Evolutionary conservation across 2,888 invertebrate species (phyloP).

Genomic region (Bellardia pandia): DNA sequence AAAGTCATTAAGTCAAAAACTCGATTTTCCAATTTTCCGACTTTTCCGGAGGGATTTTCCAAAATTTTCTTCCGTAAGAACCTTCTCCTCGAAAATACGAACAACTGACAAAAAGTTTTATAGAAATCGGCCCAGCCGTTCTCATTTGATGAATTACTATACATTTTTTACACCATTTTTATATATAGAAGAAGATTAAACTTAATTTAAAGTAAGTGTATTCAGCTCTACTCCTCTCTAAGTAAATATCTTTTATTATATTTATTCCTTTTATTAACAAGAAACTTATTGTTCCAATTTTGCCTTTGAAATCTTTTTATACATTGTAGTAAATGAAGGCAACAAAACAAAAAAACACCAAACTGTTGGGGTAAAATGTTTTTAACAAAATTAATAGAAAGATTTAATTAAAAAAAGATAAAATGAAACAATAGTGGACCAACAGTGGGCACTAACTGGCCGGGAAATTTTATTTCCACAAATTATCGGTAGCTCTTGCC

Average conservation of each 20-base stretch:
- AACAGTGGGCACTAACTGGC: neutral
- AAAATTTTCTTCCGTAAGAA: no score
- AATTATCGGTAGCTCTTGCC: neutral
- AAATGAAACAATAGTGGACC: conserved; percentile 1
- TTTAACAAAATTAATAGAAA: conserved; percentile 35
- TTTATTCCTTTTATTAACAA: neutral
- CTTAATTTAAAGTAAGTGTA: no score
- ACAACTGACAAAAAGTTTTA: no score
- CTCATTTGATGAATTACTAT: no score
- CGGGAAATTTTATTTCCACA: neutral
- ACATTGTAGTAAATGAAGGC: neutral
- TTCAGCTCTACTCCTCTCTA: neutral
- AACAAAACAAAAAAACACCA: neutral
- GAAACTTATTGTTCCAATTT: conserved; percentile 15
- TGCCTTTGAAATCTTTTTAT: neutral
- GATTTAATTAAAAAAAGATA: conserved; percentile 9
- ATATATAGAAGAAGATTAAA: no score
- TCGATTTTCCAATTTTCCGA: no score
- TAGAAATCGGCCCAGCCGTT: no score
- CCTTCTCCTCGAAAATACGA: no score
- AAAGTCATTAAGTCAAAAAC: no score
- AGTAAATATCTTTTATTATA: neutral
- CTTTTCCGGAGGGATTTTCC: no score
- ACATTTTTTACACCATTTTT: no score
- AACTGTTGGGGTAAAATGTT: conserved; percentile 3